Percentiles rank a stretch among this genome's conserved stretches.
Conservation (phyloP, 2,888 invertebrate genomes). For the Neoscelio sp. region DNA sequence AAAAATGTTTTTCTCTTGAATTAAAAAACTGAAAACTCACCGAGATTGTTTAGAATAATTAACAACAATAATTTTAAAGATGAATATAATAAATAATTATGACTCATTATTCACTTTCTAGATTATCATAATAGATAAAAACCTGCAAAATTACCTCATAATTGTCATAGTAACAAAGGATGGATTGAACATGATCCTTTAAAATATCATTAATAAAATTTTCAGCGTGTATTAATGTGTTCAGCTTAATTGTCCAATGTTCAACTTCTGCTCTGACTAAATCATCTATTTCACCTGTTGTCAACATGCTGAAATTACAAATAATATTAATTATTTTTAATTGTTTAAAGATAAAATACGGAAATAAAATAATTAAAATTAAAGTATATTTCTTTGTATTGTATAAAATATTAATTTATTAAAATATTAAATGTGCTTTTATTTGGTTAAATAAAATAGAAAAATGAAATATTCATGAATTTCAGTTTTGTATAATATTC, state of each 20-base stretch:
- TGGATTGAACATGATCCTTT: conserved; percentile 76
- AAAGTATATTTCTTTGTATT: neutral
- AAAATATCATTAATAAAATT: conserved; percentile 70
- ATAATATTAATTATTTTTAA: too few species aligned
- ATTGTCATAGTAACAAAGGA: conserved; percentile 76
- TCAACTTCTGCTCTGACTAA: conserved; percentile 70
- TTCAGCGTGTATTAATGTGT: conserved; percentile 66
- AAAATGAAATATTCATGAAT: neutral
- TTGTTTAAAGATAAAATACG: too few species aligned
- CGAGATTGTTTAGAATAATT: too few species aligned
- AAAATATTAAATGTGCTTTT: too few species aligned
- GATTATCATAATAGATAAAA: too few species aligned
- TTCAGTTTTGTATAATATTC: neutral
- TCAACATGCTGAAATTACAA: conserved; percentile 68
- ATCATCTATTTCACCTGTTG: conserved; percentile 67
- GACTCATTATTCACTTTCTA: too few species aligned
- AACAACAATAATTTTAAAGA: too few species aligned
- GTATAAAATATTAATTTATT: too few species aligned
- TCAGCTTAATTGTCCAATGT: conserved; percentile 66
- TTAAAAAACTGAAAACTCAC: too few species aligned
- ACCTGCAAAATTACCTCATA: conserved; percentile 72
- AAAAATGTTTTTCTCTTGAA: too few species aligned
- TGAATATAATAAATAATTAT: too few species aligned
- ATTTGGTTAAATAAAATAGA: too few species aligned
- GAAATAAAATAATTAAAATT: conserved; percentile 7